These are phyloP conservation scores for Caenorhabditis zanzibari DNA, from an alignment of 2,888 invertebrate species.

Conservation along the genomic window DNA sequence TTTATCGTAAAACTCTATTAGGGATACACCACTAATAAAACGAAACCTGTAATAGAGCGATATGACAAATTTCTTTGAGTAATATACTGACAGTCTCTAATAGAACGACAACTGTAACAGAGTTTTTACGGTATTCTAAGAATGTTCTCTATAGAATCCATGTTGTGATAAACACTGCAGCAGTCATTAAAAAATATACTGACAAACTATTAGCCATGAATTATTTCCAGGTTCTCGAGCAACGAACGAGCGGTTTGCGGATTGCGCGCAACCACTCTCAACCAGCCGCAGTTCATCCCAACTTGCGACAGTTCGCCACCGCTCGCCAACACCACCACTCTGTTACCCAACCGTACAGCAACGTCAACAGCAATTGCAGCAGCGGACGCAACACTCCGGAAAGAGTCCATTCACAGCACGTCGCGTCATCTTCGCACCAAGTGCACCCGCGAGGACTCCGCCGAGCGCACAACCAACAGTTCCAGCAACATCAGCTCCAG, in stretches of 20 bases:
- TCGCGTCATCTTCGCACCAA: conserved; percentile 53
- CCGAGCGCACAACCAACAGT: conserved; percentile 51
- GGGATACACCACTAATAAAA: too few species aligned
- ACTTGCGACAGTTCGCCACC: conserved; percentile 64
- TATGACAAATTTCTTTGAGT: too few species aligned
- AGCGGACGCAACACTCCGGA: conserved; percentile 59
- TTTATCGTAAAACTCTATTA: too few species aligned
- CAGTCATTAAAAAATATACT: too few species aligned
- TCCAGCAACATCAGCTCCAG: conserved; percentile 22
- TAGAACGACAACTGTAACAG: too few species aligned
- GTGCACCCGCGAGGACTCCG: conserved; percentile 42
- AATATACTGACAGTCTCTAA: too few species aligned
- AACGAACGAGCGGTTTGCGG: conserved; percentile 69
- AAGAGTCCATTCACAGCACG: conserved; percentile 54
- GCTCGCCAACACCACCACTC: conserved; percentile 60
- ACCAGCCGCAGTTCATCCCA: conserved; percentile 69
- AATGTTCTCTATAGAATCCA: too few species aligned
- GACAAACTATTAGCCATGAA: too few species aligned
- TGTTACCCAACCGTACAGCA: conserved; percentile 54
- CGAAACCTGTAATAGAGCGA: too few species aligned
- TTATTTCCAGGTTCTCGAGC: conserved; percentile 68
- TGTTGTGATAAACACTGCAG: too few species aligned
- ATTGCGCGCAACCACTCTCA: conserved; percentile 74
- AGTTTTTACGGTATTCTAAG: too few species aligned
- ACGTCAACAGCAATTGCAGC: conserved; percentile 58